These are phyloP conservation scores for Ditula angustiorana DNA, from an alignment of 2,888 invertebrate genomes.

Conservation along the genomic window DNA sequence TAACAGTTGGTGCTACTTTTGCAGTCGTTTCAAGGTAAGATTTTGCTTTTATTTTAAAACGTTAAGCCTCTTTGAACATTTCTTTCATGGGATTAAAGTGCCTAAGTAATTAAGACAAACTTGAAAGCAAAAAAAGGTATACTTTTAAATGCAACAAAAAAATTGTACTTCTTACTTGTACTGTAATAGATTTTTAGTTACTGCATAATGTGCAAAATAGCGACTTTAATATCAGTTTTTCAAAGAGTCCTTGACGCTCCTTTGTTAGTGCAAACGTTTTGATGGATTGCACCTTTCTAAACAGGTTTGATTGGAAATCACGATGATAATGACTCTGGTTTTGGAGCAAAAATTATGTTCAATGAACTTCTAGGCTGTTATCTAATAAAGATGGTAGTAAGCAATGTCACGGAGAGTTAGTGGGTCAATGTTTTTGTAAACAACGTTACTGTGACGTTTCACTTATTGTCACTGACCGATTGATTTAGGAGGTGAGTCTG, in stretches of 20 bases:
- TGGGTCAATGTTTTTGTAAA: too few relatives aligned
- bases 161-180: too few relatives aligned
- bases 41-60: slow-evolving; percentile 13
- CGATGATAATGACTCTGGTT: background rate
- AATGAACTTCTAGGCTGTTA: background rate
- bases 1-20: slow-evolving; percentile 87
- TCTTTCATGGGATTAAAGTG: background rate
- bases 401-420: background rate
- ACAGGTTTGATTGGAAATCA: background rate
- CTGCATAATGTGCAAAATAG: background rate
- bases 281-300: slow-evolving; percentile 16
- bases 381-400: background rate
- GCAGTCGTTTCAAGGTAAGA: slow-evolving; percentile 86
- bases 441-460: too few relatives aligned
- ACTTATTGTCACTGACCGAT: too few relatives aligned
- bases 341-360: background rate
- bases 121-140: background rate
- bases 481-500: too few relatives aligned
- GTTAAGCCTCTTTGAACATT: background rate
- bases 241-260: slow-evolving; percentile 1
- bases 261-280: background rate
- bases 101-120: background rate
- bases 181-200: background rate
- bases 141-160: background rate
- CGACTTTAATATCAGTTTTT: background rate